phyloP scores from a whole-genome alignment of 2,113 vertebrate genomes.

The Agapornis roseicollis region DNA sequence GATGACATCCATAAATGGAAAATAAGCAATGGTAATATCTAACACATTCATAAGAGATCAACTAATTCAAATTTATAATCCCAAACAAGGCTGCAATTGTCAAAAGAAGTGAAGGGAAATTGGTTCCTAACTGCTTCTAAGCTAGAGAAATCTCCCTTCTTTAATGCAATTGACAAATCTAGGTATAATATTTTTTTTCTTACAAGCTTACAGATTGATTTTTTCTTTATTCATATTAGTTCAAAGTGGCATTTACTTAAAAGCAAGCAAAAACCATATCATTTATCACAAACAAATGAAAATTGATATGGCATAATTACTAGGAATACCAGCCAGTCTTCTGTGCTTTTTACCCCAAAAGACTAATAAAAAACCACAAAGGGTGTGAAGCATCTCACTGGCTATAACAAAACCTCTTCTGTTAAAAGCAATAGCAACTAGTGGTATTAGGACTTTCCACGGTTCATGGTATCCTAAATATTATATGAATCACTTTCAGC shows the following conservation, averaged over 20 bases:
- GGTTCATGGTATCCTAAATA: neutral
- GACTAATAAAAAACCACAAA: neutral
- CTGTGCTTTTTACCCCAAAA: neutral
- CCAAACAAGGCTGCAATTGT: neutral
- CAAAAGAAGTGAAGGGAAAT: neutral
- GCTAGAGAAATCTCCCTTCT: neutral
- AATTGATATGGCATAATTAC: neutral
- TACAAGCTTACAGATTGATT: neutral
- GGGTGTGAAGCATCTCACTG: neutral
- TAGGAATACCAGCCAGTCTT: neutral
- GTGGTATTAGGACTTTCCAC: neutral
- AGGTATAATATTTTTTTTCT: neutral
- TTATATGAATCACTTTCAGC: neutral
- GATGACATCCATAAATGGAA: neutral
- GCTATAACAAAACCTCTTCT: neutral
- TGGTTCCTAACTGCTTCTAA: neutral
- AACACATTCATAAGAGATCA: neutral
- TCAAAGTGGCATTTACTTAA: neutral
- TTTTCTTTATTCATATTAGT: neutral
- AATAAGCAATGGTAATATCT: neutral
- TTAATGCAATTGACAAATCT: neutral
- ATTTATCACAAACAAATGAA: neutral
- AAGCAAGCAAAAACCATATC: neutral
- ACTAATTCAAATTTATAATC: neutral
- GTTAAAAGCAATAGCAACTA: neutral